A percentile compares a stretch with the other conserved stretches of the same genome.
Conservation (phyloP, 2,113 vertebrate species). For the Castor canadensis region DNA sequence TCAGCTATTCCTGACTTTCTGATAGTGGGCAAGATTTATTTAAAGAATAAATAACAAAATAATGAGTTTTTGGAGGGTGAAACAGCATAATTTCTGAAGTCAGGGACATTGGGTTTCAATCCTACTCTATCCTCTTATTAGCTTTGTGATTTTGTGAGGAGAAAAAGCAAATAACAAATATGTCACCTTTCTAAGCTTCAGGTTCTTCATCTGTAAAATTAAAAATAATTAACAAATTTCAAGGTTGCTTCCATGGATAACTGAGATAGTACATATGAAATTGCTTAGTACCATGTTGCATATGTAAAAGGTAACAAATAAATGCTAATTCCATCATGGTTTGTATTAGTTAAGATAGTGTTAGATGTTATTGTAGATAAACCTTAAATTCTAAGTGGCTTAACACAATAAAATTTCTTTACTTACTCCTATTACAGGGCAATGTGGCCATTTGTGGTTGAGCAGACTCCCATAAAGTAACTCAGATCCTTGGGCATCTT, state of each 20-base stretch:
- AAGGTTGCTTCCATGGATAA: not conserved
- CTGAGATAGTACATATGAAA: not conserved
- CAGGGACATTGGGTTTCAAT: not conserved
- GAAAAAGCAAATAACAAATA: not conserved
- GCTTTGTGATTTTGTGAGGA: not conserved
- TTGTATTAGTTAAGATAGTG: not conserved
- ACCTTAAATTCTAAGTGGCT: not conserved
- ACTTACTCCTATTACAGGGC: not conserved
- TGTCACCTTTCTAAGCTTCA: not conserved
- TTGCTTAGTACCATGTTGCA: not conserved
- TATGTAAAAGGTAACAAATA: not conserved
- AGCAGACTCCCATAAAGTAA: not conserved
- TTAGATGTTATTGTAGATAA: not conserved
- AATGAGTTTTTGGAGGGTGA: not conserved
- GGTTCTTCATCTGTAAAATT: constrained; percentile 7
- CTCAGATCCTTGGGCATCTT: not conserved
- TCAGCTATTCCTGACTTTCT: not conserved
- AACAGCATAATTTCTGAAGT: not conserved
- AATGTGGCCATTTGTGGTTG: accelerated
- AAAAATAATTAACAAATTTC: not conserved
- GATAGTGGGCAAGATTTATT: not conserved
- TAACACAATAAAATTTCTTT: not conserved
- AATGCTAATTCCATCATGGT: not conserved
- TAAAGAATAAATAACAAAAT: not conserved
- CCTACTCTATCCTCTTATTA: not conserved